Evolutionary conservation across 1,140 invertebrate species (phyloP).

Genomic region (Gonatopus flavifemur): DNA sequence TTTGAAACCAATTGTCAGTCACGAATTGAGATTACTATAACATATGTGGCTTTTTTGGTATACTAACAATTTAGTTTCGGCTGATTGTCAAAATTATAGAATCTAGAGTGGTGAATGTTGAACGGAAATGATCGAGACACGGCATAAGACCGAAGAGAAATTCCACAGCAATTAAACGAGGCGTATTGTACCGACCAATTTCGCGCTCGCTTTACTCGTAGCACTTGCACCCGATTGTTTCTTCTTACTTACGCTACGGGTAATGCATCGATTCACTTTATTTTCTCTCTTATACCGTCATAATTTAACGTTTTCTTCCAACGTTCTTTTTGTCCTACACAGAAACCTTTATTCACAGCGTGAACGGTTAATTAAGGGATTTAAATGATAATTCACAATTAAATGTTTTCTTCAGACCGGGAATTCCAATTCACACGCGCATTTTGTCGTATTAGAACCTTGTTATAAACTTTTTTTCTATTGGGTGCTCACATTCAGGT

Average conservation of each 20-base stretch:
- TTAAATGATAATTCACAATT: constrained; percentile 28
- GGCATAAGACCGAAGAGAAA: constrained; percentile 11
- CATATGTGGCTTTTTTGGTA: neutral
- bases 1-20: no score
- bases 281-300: constrained; percentile 1
- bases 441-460: no score
- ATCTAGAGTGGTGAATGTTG: neutral
- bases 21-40: no score
- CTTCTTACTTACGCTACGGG: constrained; percentile 16
- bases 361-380: constrained; percentile 25
- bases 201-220: constrained; percentile 27
- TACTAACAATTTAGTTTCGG: neutral
- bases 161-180: constrained; percentile 26
- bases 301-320: neutral
- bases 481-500: no score
- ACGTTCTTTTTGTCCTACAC: neutral
- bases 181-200: constrained; percentile 24
- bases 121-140: neutral
- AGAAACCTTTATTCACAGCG: constrained; percentile 19
- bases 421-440: no score
- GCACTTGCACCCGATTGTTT: constrained; percentile 23
- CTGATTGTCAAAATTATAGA: neutral
- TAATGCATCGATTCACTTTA: constrained; percentile 21
- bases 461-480: no score
- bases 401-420: constrained; percentile 20